Base-by-base conservation (phyloP, 2,113 vertebrate genomes). In the Megaptera novaeangliae region DNA sequence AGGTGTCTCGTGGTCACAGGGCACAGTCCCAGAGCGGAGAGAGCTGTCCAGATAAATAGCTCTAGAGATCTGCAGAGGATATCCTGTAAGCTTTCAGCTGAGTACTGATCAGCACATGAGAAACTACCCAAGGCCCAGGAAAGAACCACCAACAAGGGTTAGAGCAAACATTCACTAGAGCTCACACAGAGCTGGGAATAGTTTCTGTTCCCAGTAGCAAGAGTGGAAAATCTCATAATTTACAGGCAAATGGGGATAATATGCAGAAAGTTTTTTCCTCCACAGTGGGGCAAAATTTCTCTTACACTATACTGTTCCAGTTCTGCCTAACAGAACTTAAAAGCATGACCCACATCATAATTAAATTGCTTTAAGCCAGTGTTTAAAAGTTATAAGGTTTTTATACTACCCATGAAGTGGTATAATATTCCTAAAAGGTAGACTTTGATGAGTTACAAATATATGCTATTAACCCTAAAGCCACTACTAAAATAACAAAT, bases 351-450 rank as follows among this genome's bases (percentile, higher is more conserved):
- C 23, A 52, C 25, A 59, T 71, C 23, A 34, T 78, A 97, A 90
- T 77, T 83, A 68, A 89, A 78, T 83, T 88, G 23, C n/a, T 94
- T 91, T 66, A 88, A 96, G 71, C 31, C 14, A 83, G 46, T 88
- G 66, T 88, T 85, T 52, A 96, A 83, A 91, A 71, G 13, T 49
- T 81, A 31, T 96, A 72, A 69, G 18, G 20, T 68, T 94, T 59
- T 94, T 61, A 82, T 12, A 89, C 8, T 75, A 23, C 66, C 29
- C 7, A 34, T 61, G 14, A 88, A 36, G 31, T 94, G 44, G 17
- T 44, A 21, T 75, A 64, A 86, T 82, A 72, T 36, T 91, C 41
- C 29, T 52, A 88, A 85, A 72, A 63, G 41, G 9, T 69, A 86
- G n/a, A 86, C 23, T 78, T 95, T 63, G 44, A 13, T 82, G 71